Conservation (phyloP, 2,888 invertebrate species). For the Ceramica pisi region DNA sequence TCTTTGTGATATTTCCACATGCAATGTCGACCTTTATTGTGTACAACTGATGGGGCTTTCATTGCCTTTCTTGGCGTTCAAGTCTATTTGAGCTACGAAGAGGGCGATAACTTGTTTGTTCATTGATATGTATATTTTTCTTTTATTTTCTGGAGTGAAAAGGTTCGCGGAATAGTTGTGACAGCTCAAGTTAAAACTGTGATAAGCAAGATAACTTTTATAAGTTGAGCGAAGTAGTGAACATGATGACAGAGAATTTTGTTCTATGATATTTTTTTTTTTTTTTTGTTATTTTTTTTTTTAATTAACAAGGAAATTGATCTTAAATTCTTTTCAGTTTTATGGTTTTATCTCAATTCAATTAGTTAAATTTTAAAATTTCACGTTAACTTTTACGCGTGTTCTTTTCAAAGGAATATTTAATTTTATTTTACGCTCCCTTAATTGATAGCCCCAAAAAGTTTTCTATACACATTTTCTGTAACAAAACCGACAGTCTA, state of each 20-base stretch:
- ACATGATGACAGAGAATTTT: neutral
- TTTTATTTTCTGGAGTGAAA: neutral
- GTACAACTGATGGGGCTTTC: constrained; percentile 29
- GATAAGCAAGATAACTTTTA: neutral
- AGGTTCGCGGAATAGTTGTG: neutral
- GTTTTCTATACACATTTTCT: constrained; percentile 14
- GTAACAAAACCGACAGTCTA: constrained; percentile 34
- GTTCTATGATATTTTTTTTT: too few species aligned
- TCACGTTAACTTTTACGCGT: too few species aligned
- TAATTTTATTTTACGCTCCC: neutral
- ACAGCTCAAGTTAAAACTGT: neutral
- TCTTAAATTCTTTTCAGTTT: neutral
- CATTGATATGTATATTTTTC: constrained; percentile 4
- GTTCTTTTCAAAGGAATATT: neutral
- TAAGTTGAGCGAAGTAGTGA: neutral
- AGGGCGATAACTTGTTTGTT: constrained; percentile 32
- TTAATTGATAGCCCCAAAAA: constrained; percentile 19
- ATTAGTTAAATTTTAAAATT: neutral
- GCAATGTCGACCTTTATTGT: constrained; percentile 55
- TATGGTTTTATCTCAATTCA: neutral
- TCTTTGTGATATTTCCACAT: constrained; percentile 62
- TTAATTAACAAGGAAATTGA: constrained; percentile 1
- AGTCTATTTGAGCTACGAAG: constrained; percentile 20
- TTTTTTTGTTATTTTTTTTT: too few species aligned
- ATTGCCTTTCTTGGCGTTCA: constrained; percentile 33